These are phyloP conservation scores for Limanda limanda DNA, from an alignment of 2,113 vertebrate species.

Conservation along the genomic window DNA sequence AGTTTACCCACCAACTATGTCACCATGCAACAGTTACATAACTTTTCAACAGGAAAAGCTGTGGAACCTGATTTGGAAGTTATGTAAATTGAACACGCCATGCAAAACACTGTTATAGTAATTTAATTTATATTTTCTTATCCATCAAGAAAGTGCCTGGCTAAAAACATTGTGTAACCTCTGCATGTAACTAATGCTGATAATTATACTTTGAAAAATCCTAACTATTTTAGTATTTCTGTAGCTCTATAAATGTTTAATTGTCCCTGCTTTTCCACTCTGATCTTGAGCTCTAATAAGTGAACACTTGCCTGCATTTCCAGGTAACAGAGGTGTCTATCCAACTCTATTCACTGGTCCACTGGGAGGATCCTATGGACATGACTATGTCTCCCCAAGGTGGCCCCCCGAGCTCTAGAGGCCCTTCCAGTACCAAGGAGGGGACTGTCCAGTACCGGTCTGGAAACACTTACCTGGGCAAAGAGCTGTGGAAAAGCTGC, in stretches of 20 bases:
- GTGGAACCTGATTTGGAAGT: too few relatives aligned
- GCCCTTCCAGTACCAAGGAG: slow-evolving; percentile 85
- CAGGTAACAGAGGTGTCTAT: slow-evolving; percentile 88
- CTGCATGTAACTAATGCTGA: not conserved
- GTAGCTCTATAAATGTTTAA: not conserved
- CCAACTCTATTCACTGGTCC: slow-evolving; percentile 91
- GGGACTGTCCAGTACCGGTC: slow-evolving; percentile 90
- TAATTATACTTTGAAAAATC: too few relatives aligned
- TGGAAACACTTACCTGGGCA: slow-evolving; percentile 92
- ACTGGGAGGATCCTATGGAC: slow-evolving; percentile 97
- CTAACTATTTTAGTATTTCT: too few relatives aligned
- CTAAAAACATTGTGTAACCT: not conserved
- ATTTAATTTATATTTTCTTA: not conserved
- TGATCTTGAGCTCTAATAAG: not conserved
- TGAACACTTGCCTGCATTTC: not conserved
- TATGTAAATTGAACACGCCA: not conserved
- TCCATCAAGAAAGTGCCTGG: not conserved
- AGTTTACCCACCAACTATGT: not conserved
- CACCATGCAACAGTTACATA: not conserved
- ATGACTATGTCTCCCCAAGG: slow-evolving; percentile 76
- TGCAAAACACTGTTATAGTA: not conserved
- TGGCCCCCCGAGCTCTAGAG: slow-evolving; percentile 53
- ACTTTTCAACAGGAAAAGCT: too few relatives aligned
- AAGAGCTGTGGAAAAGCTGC: slow-evolving; percentile 95
- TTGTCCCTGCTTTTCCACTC: not conserved